Evolutionary conservation across 2,113 vertebrate species (phyloP).

Genomic region (Neogobius melanostomus): DNA sequence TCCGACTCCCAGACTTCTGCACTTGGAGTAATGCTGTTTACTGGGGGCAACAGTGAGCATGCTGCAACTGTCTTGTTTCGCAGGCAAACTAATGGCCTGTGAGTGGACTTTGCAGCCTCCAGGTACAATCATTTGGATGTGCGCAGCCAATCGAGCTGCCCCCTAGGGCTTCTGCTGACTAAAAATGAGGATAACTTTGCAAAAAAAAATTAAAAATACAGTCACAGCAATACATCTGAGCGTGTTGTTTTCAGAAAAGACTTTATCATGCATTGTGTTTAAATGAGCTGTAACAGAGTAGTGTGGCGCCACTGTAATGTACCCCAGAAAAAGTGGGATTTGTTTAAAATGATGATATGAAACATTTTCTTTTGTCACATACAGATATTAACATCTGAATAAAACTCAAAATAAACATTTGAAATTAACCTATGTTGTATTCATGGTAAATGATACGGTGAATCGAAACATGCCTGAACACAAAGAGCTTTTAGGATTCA

Average conservation of each 20-base stretch:
- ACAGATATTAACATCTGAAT: not conserved
- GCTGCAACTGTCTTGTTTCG: constrained; percentile 17
- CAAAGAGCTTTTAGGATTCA: too few species aligned
- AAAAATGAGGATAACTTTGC: constrained; percentile 29
- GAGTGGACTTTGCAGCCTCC: constrained; percentile 39
- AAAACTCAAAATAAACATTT: not conserved
- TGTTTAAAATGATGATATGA: constrained; percentile 2
- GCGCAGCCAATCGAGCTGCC: constrained; percentile 21
- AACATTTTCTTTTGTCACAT: constrained; percentile 1
- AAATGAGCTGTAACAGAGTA: constrained; percentile 11
- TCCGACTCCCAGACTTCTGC: constrained; percentile 14
- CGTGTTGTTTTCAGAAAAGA: constrained; percentile 19
- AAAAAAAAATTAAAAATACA: constrained; percentile 10
- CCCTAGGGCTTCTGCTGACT: constrained; percentile 20
- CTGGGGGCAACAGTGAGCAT: constrained; percentile 17
- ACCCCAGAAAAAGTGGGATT: not conserved
- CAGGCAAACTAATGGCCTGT: constrained; percentile 38
- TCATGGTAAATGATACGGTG: not conserved
- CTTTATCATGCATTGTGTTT: not conserved
- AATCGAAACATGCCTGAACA: not conserved
- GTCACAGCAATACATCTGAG: constrained; percentile 18
- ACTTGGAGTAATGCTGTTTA: constrained; percentile 32
- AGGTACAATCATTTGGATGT: constrained; percentile 37
- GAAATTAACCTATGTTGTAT: not conserved
- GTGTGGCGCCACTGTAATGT: constrained; percentile 9